Evolutionary conservation across 2,797 vertebrate species (phyloP), one percentile per base, ranked within the genome.

Genomic region (Hozukius guyotensis): DNA sequence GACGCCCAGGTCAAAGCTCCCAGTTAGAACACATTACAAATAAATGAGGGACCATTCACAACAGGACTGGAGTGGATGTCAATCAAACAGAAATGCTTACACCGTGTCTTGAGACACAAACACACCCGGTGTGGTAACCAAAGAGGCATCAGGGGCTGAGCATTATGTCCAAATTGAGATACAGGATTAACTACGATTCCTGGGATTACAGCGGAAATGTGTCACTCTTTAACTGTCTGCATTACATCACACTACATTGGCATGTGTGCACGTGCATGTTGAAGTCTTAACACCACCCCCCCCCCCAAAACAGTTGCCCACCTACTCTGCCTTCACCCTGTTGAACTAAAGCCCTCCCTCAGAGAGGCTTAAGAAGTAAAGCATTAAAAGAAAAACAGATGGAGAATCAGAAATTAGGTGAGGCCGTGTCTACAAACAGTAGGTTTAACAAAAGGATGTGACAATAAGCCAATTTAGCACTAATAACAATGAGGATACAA

Each of bases 121-220:
- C 36, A 69, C 29, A 56, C 3, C 8, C 36, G 7, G 24, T 24
- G 65, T 18, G n/a, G 31, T 38, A 65, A 77, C 46, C 52, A 34
- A 60, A 76, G 77, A 75, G 53, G 74, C 83, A 79, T 70, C 64
- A 72, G 75, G 68, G 74, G 68, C 60, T n/a, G 74, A 82, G 66
- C 82, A 81, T 18, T 77, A 59, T 87, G 88, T 87, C 84, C 74
- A 63, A 88, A 1, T 73, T 70, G 72, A 85, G 83, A 75, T 52
- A 73, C 71, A 42, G 85, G 90, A 92, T 94, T 92, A 92, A 63
- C 83, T 75, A 78, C 1, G 20, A 85, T 86, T 85, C 75, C 73
- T 78, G 63, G 84, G 88, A 92, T 91, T 85, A 91, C 78, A 57
- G 72, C 7, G 18, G 83, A 90, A 92, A 85, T 22, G 64, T 84